Percentiles rank a stretch among this genome's conserved stretches.
phyloP scores from a whole-genome alignment of 2,113 vertebrate species.

The Alouatta palliata region DNA sequence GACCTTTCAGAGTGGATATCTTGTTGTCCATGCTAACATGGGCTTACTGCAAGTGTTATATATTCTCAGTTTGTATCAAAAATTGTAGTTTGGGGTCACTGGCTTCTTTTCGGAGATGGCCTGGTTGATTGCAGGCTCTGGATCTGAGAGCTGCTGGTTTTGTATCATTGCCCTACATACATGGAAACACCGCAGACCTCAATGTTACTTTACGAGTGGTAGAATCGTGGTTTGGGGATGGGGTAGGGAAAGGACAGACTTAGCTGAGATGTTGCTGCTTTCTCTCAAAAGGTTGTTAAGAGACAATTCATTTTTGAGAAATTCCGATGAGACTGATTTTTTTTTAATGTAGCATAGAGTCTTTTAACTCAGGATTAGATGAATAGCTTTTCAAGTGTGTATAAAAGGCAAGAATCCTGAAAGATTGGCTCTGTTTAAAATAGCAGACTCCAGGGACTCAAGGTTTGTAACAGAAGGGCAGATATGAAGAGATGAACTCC shows the following conservation, averaged over 20 bases:
- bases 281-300: background rate
- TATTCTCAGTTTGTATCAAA: background rate
- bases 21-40: background rate
- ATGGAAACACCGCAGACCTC: background rate
- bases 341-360: conserved; percentile 32
- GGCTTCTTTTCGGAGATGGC: background rate
- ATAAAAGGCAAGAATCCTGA: conserved; percentile 75
- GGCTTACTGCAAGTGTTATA: background rate
- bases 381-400: conserved; percentile 78
- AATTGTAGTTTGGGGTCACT: background rate
- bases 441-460: conserved; percentile 63
- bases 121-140: background rate
- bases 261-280: background rate
- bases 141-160: background rate
- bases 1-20: background rate
- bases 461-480: conserved; percentile 68
- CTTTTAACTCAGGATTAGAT: conserved; percentile 67
- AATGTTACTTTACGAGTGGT: background rate
- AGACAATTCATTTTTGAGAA: conserved; percentile 21
- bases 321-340: background rate
- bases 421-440: conserved; percentile 69
- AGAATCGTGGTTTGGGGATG: background rate
- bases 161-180: background rate
- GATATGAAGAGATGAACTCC: conserved; percentile 69
- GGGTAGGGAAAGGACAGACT: background rate